A percentile compares a stretch with the other conserved stretches of the same genome.
These are phyloP conservation scores for human DNA, from an alignment of 2,113 vertebrate species.

Conservation along the genomic window GRCh38 chr2:158903501-158904000, in stretches of 20 bases:
- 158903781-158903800: not conserved
- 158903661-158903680: not conserved
- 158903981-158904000: slow-evolving; percentile 56
- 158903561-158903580: not conserved
- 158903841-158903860: slow-evolving; percentile 52
- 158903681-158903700: not conserved
- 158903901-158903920: slow-evolving; percentile 55
- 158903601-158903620: not conserved
- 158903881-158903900: slow-evolving; percentile 31
- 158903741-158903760: not conserved
- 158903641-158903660: not conserved
- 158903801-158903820: not conserved
- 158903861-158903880: not conserved
- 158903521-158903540: not conserved
- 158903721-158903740: not conserved
- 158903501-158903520: not conserved
- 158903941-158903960: not conserved
- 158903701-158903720: not conserved
- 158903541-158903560: not conserved
- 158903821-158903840: not conserved
- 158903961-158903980: slow-evolving; percentile 54
- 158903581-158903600: not conserved
- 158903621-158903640: not conserved
- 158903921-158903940: slow-evolving; percentile 46
- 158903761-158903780: too few species aligned